Base-by-base conservation (phyloP, 2,888 invertebrate genomes). In the Noctua janthina region DNA sequence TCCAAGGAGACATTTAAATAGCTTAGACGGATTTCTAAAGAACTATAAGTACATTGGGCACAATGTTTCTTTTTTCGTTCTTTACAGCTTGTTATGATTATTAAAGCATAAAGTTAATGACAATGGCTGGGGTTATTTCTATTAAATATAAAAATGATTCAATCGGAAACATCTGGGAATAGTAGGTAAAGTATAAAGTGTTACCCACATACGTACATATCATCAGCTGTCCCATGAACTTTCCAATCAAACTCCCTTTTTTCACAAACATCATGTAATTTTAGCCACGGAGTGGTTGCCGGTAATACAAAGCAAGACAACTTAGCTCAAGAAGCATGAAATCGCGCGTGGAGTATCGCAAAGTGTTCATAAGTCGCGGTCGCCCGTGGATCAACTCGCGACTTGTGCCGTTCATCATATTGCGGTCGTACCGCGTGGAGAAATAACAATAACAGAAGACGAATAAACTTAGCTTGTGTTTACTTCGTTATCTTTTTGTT, bases 361-460 rank as follows among this genome's bases (percentile, higher is more conserved):
- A 73, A 46, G 64, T 51, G 76, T 78, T 62, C 59, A 4, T n/a
- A 59, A 49, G 23, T 51, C 23, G 79, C 77, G 77, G 64, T 43
- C 51, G 17, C 23, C 43, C 64, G 64, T 43, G 64, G 64, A 54
- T 64, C 51, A 79, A 39, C 59, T 56, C 59, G 49, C 76, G 59
- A 59, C 49, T 77, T 56, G 39, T n/a, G 78, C 13, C 78, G 49
- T 64, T 64, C 11, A 49, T 79, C 79, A 29, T 10, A n/a, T 39
- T 79, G 49, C 39, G 76, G 39, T 78, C 39, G 10, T n/a, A 23
- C 77, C 39, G 51, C 5, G 43, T 64, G 3, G 20, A 43, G 17
- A 5, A 51, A n/a, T 64, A 0, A 7, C 15, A 29, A 7, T 20
- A 43, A 13, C 17, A 49, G n/a, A n/a, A 56, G 29, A 8, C 59